phyloP scores from a whole-genome alignment of 2,888 invertebrate species.

The Lepidonotus clava region DNA sequence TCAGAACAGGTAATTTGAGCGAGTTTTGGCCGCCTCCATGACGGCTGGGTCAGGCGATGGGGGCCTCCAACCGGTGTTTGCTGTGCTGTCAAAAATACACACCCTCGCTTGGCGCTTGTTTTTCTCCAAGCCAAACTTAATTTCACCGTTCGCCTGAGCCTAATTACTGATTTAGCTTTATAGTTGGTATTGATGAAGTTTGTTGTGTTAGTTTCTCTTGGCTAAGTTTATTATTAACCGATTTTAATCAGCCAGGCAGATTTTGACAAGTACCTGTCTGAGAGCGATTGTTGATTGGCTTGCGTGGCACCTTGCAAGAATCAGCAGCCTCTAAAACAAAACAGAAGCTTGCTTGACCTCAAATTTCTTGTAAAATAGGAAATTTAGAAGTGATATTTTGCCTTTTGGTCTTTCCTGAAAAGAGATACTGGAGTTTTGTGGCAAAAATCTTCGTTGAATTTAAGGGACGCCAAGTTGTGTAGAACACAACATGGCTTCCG shows the following conservation, averaged over 20 bases:
- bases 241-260: too few species aligned
- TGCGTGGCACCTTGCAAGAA: conserved; percentile 41
- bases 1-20: conserved; percentile 68
- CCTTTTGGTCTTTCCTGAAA: too few species aligned
- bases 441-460: not conserved
- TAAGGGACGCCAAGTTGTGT: conserved; percentile 8
- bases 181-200: too few species aligned
- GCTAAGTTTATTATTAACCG: too few species aligned
- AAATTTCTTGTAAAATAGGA: too few species aligned
- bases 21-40: not conserved
- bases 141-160: too few species aligned
- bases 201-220: too few species aligned
- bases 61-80: conserved; percentile 42
- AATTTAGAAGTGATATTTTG: too few species aligned
- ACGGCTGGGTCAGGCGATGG: not conserved
- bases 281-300: conserved; percentile 12
- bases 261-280: conserved; percentile 38
- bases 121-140: not conserved
- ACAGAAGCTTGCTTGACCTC: too few species aligned
- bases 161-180: too few species aligned
- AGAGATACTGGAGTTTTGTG: not conserved
- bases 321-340: not conserved
- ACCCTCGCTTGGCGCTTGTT: conserved; percentile 38
- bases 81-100: conserved; percentile 51
- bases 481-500: conserved; percentile 50